These are phyloP conservation scores for Agrochola litura DNA, from an alignment of 2,888 invertebrate genomes.

Conservation along the genomic window DNA sequence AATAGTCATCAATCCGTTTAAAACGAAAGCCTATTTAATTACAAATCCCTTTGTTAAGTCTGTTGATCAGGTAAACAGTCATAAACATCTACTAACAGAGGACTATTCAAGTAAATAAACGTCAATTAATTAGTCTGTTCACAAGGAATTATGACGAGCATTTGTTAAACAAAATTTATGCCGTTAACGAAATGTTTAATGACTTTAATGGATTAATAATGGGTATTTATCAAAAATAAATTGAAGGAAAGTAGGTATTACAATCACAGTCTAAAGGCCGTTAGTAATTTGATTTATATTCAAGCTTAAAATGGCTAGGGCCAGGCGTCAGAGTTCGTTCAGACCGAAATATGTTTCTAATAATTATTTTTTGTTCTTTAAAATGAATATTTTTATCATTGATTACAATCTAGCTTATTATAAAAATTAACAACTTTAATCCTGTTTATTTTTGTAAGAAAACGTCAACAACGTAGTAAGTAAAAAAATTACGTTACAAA, in stretches of 20 bases:
- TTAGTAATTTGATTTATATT: slow-evolving; percentile 37
- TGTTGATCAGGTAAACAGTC: slow-evolving; percentile 13
- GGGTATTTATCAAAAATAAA: slow-evolving; percentile 38
- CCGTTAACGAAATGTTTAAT: slow-evolving; percentile 39
- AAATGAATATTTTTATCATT: slow-evolving; percentile 10
- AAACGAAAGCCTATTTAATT: slow-evolving; percentile 12
- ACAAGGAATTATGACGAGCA: slow-evolving; percentile 72
- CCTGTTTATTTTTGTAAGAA: background rate
- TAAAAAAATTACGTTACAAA: background rate
- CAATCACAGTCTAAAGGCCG: slow-evolving; percentile 9
- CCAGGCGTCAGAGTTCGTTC: background rate
- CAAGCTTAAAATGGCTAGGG: background rate
- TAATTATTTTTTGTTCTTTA: background rate
- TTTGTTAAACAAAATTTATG: slow-evolving; percentile 58
- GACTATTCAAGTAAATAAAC: slow-evolving; percentile 46
- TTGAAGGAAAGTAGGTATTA: slow-evolving; percentile 22
- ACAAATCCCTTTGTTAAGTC: slow-evolving; percentile 28
- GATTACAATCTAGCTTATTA: slow-evolving; percentile 1
- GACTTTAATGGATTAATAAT: slow-evolving; percentile 42
- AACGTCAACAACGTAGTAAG: background rate
- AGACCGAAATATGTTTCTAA: slow-evolving; percentile 1
- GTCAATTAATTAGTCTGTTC: slow-evolving; percentile 72
- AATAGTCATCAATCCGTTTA: background rate
- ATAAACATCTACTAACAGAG: slow-evolving; percentile 24
- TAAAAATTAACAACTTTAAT: background rate